Evolutionary conservation across 1,140 invertebrate species (phyloP).

Genomic region (Dendrolimus punctatus): DNA sequence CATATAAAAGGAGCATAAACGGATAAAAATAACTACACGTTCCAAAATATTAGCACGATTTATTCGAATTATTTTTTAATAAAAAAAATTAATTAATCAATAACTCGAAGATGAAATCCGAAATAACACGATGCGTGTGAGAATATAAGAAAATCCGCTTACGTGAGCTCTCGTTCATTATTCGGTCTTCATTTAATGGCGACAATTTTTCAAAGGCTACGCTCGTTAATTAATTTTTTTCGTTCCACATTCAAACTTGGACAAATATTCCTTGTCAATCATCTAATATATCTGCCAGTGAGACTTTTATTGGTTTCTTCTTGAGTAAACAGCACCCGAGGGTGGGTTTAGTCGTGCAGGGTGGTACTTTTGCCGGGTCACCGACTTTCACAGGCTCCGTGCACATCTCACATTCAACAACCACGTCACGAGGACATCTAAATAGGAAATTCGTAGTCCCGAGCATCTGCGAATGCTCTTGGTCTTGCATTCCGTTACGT

Average conservation of each 20-base stretch:
- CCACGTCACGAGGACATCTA: constrained; percentile 43
- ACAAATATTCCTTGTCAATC: constrained; percentile 15
- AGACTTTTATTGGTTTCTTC: constrained; percentile 48
- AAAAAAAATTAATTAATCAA: no score
- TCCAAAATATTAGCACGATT: no score
- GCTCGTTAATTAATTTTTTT: constrained; percentile 9
- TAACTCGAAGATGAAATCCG: background rate
- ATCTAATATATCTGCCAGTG: constrained; percentile 47
- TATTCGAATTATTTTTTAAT: no score
- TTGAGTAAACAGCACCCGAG: constrained; percentile 27
- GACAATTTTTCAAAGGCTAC: constrained; percentile 11
- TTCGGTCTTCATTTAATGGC: constrained; percentile 8
- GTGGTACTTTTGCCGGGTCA: constrained; percentile 47
- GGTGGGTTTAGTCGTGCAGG: constrained; percentile 15
- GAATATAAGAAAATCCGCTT: constrained; percentile 15
- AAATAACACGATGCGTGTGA: background rate
- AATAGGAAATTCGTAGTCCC: constrained; percentile 49
- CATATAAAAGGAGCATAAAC: no score
- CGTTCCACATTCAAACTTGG: constrained; percentile 1
- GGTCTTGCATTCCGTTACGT: constrained; percentile 59
- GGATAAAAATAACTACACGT: no score
- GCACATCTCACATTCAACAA: constrained; percentile 39
- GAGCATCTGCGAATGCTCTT: constrained; percentile 49
- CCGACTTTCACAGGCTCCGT: constrained; percentile 30
- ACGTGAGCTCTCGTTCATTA: constrained; percentile 14